phyloP scores from a whole-genome alignment of 2,797 vertebrate genomes.

The Danio aesculapii region DNA sequence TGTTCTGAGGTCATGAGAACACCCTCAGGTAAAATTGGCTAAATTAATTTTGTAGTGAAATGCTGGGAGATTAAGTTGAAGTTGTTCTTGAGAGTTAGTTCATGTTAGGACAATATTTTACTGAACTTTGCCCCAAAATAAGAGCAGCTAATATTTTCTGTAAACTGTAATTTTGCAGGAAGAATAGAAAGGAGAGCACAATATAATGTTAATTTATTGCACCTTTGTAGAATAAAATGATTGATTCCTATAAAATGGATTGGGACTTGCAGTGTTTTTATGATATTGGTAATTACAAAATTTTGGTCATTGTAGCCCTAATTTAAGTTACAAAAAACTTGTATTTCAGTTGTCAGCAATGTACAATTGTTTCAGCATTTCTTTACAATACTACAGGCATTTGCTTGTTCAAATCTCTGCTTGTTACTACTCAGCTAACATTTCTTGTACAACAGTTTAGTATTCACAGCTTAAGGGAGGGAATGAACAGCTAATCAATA shows the following conservation, averaged over 20 bases:
- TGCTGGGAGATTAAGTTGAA: not conserved
- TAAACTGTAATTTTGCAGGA: too few relatives aligned
- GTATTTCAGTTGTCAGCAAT: too few relatives aligned
- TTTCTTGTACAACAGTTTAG: not conserved
- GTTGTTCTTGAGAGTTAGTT: conserved; percentile 11
- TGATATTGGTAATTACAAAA: not conserved
- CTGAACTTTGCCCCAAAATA: too few relatives aligned
- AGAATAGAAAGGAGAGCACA: too few relatives aligned
- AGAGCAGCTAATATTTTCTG: too few relatives aligned
- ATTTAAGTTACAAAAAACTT: not conserved
- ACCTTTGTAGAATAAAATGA: not conserved
- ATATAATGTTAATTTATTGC: too few relatives aligned
- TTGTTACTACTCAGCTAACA: not conserved
- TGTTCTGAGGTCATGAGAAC: conserved; percentile 9
- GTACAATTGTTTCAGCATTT: too few relatives aligned
- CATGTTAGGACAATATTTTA: too few relatives aligned
- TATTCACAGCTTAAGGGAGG: conserved; percentile 5
- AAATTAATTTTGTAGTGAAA: not conserved
- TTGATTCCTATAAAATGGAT: not conserved
- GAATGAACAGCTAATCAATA: not conserved
- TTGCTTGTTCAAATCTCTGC: conserved; percentile 1
- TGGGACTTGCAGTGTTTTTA: not conserved
- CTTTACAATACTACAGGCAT: not conserved
- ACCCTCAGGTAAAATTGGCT: conserved; percentile 8
- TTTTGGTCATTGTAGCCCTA: not conserved